Conservation (phyloP, 2,888 invertebrate genomes). For the Meiosimyza platycephala region DNA sequence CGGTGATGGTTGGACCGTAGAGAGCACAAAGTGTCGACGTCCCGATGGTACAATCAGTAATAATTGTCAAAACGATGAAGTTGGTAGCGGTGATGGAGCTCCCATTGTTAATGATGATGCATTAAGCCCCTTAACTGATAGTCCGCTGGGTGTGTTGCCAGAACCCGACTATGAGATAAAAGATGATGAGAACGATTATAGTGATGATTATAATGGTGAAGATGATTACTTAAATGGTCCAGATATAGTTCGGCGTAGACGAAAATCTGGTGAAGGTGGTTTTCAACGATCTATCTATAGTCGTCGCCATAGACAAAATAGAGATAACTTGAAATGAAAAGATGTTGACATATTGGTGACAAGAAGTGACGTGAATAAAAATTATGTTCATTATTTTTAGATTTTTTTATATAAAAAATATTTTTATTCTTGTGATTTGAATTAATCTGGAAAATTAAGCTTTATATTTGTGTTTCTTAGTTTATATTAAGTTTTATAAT, state of each 20-base stretch:
- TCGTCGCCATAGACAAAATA: conserved; percentile 42
- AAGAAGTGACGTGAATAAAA: neutral
- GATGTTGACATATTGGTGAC: no score
- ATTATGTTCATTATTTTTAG: neutral
- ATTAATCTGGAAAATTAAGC: neutral
- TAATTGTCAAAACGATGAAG: conserved; percentile 40
- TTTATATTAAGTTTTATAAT: neutral
- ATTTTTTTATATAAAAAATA: conserved; percentile 37
- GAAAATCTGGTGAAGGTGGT: conserved; percentile 25
- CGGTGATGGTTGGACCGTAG: conserved; percentile 44
- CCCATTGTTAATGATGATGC: conserved; percentile 30
- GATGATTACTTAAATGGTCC: conserved; percentile 33
- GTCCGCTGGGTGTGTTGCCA: conserved; percentile 2
- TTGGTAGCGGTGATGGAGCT: conserved; percentile 6
- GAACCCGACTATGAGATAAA: conserved; percentile 22
- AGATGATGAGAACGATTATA: conserved; percentile 33
- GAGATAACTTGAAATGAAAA: neutral
- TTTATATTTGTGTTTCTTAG: no score
- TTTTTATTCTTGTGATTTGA: conserved; percentile 5
- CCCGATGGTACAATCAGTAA: conserved; percentile 46
- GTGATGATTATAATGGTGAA: conserved; percentile 26
- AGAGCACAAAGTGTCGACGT: conserved; percentile 48
- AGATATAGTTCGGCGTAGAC: conserved; percentile 43
- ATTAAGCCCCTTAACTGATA: neutral
- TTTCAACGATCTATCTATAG: conserved; percentile 56